Conservation (phyloP, 2,888 invertebrate genomes). For the Napeogenes inachia region DNA sequence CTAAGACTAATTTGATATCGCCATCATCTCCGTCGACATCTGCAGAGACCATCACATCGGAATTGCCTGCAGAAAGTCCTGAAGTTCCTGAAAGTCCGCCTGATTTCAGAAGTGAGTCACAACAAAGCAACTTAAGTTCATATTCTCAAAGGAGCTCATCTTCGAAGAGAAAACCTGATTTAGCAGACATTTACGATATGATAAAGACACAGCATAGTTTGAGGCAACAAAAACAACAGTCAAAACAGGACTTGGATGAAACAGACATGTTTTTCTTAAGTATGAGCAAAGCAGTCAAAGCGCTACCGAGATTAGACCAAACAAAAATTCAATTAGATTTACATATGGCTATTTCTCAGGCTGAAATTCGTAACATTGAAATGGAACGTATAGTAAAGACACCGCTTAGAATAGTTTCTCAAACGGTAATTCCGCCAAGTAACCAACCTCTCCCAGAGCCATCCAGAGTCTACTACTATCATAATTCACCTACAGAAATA, state of each 20-base stretch:
- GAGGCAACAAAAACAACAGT: conserved; percentile 24
- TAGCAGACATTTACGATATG: conserved; percentile 20
- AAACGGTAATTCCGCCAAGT: background rate
- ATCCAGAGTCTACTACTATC: background rate
- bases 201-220: conserved; percentile 32
- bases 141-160: no score
- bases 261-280: conserved; percentile 35
- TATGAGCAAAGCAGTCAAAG: conserved; percentile 36
- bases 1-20: no score
- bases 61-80: no score
- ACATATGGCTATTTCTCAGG: conserved; percentile 33
- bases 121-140: no score
- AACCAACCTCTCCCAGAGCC: background rate
- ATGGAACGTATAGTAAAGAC: background rate
- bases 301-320: conserved; percentile 35
- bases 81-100: no score
- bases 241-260: conserved; percentile 32
- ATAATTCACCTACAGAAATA: background rate
- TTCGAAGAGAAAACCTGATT: no score
- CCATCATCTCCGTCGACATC: no score
- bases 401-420: conserved; percentile 22
- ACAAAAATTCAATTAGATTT: conserved; percentile 36
- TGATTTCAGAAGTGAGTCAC: no score
- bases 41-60: no score
- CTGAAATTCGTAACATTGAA: conserved; percentile 28